phyloP scores from a whole-genome alignment of 2,888 invertebrate species.

The Ophioninae sp. region DNA sequence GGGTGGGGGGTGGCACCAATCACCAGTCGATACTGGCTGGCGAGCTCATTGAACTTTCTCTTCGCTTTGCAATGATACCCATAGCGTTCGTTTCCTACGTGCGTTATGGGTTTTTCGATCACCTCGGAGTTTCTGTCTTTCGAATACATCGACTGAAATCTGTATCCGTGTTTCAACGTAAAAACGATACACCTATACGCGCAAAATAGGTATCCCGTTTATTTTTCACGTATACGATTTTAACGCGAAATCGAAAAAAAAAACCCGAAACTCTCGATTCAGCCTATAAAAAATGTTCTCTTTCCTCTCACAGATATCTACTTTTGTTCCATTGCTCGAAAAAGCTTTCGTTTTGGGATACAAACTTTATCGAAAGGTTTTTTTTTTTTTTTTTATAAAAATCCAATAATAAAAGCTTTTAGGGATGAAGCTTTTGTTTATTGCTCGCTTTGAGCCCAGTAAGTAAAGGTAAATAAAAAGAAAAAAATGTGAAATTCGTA shows the following conservation, averaged over 20 bases:
- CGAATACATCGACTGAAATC: background rate
- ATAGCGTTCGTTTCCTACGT: slow-evolving; percentile 44
- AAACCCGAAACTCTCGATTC: too few species aligned
- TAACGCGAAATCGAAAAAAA: background rate
- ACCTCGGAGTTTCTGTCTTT: slow-evolving; percentile 19
- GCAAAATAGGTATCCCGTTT: background rate
- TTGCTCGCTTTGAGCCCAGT: too few species aligned
- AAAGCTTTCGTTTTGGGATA: background rate
- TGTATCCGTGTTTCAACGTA: background rate
- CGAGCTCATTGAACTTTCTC: slow-evolving; percentile 45
- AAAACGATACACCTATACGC: slow-evolving; percentile 1
- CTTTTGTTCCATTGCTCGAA: background rate
- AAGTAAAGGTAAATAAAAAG: too few species aligned
- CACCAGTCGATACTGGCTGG: slow-evolving; percentile 1
- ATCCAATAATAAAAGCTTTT: background rate
- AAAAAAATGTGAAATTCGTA: too few species aligned
- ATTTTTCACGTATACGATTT: background rate
- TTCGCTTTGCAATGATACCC: slow-evolving; percentile 48
- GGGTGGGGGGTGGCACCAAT: background rate
- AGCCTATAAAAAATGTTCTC: too few species aligned
- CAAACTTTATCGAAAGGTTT: background rate
- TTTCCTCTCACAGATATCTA: background rate
- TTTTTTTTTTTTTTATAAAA: background rate
- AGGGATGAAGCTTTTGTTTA: background rate
- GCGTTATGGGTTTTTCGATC: slow-evolving; percentile 29